A percentile compares a stretch with the other conserved stretches of the same genome.
Conservation (phyloP, 2,888 invertebrate genomes). For the Lasioglossum villosulum region DNA sequence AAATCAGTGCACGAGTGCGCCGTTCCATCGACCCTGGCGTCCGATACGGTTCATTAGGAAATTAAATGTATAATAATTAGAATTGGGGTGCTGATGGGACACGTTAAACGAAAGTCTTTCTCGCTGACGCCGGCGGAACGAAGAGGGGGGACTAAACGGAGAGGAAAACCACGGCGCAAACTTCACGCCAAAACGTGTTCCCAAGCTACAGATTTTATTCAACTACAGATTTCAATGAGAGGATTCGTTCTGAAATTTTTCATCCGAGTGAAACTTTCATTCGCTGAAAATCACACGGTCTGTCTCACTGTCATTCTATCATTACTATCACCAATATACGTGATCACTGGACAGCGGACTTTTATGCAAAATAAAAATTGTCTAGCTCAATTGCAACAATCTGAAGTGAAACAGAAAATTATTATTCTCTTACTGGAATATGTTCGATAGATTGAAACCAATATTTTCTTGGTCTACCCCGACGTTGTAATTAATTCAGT, state of each 20-base stretch:
- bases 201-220: neutral
- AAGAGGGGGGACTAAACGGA: neutral
- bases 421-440: no score
- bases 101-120: constrained; percentile 56
- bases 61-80: constrained; percentile 80
- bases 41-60: constrained; percentile 79
- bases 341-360: no score
- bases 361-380: no score
- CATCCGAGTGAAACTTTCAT: neutral
- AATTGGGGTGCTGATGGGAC: constrained; percentile 66
- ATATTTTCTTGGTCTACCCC: no score
- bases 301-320: no score
- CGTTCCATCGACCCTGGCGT: constrained; percentile 70
- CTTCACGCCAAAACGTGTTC: constrained; percentile 21
- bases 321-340: no score
- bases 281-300: neutral
- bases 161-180: neutral
- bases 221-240: no score
- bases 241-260: neutral
- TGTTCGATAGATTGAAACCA: no score
- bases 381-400: no score
- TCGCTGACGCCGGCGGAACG: constrained; percentile 32
- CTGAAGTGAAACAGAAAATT: no score
- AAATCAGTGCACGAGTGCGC: constrained; percentile 82
- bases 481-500: no score